phyloP scores from a whole-genome alignment of 2,113 vertebrate species.

The Noctilio leporinus region DNA sequence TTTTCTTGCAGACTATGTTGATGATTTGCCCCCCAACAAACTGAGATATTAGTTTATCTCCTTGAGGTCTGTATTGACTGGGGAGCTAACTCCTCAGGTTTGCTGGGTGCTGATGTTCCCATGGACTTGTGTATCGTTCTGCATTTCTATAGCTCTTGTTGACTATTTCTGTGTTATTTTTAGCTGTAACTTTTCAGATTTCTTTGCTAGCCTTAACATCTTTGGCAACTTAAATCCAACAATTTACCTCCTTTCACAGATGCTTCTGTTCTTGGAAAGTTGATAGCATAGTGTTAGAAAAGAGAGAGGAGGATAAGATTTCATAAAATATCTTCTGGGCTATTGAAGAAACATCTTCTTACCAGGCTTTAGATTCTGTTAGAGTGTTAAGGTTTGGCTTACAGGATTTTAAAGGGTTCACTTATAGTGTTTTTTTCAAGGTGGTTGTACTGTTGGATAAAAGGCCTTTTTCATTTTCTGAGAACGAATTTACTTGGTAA shows the following conservation, averaged over 20 bases:
- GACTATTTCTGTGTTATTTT: conserved; percentile 30
- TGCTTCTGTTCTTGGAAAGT: conserved; percentile 3
- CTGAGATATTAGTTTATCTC: not conserved
- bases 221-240: not conserved
- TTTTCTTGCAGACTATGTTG: not conserved
- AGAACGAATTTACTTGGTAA: conserved; percentile 35
- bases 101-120: not conserved
- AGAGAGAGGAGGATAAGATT: not conserved
- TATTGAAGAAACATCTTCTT: conserved; percentile 2
- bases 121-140: conserved; percentile 3
- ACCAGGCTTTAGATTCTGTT: not conserved
- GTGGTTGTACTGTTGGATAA: not conserved
- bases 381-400: conserved; percentile 16
- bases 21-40: not conserved
- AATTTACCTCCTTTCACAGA: conserved; percentile 35
- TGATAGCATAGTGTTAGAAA: not conserved
- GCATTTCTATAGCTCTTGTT: not conserved
- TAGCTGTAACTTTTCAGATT: conserved; percentile 3
- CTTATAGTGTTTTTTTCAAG: conserved; percentile 27
- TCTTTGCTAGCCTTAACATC: not conserved
- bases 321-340: conserved; percentile 11
- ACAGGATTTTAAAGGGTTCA: conserved; percentile 1
- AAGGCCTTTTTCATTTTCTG: conserved; percentile 36
- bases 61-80: not conserved
- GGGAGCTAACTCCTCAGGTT: not conserved